These are phyloP conservation scores for Cistogaster globosa DNA, from an alignment of 2,888 invertebrate genomes.

Conservation along the genomic window DNA sequence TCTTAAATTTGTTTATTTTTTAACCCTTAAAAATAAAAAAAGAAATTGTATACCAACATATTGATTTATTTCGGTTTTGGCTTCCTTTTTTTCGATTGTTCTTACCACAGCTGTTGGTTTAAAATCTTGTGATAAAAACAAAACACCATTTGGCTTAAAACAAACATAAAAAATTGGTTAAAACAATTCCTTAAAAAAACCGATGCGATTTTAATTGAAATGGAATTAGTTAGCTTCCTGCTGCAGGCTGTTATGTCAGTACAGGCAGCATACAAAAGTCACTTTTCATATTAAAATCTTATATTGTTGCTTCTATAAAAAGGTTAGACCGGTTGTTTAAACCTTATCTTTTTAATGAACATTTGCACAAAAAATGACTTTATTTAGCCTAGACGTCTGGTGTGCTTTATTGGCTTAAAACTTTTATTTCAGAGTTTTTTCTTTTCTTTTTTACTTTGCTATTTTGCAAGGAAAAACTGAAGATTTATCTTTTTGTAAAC, in stretches of 20 bases:
- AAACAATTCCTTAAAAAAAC: too few species aligned
- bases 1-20: constrained; percentile 1
- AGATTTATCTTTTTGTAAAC: too few species aligned
- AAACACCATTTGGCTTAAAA: too few species aligned
- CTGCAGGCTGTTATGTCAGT: neutral
- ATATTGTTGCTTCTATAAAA: constrained; percentile 45
- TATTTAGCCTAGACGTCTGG: neutral
- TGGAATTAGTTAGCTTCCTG: too few species aligned
- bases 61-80: constrained; percentile 60
- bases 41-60: constrained; percentile 29
- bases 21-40: constrained; percentile 37
- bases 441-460: too few species aligned
- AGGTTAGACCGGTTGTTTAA: constrained; percentile 6
- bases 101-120: constrained; percentile 57
- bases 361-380: constrained; percentile 19
- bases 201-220: too few species aligned
- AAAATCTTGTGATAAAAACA: constrained; percentile 22
- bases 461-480: too few species aligned
- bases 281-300: constrained; percentile 16
- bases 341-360: constrained; percentile 12
- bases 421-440: neutral
- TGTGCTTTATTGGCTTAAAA: too few species aligned
- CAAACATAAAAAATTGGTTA: too few species aligned
- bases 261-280: neutral
- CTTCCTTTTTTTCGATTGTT: neutral